These are phyloP conservation scores for Scrobipalpa atriplicella DNA, from an alignment of 2,888 invertebrate species.

Conservation along the genomic window DNA sequence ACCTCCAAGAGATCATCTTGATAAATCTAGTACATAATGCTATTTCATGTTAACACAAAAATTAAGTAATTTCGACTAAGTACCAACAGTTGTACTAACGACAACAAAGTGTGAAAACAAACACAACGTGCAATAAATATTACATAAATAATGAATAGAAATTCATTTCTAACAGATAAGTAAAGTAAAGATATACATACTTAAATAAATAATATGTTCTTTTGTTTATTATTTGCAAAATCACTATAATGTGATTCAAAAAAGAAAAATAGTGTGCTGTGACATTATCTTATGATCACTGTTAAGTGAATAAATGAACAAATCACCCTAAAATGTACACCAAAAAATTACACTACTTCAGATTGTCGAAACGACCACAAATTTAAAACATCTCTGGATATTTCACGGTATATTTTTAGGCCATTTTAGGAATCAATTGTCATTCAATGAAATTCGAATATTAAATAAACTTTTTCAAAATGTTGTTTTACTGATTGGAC, in stretches of 20 bases:
- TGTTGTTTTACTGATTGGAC: too few species aligned
- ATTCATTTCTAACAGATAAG: neutral
- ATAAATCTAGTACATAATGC: neutral
- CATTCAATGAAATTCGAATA: too few species aligned
- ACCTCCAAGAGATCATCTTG: neutral
- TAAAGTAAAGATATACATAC: neutral
- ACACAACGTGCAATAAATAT: constrained; percentile 3
- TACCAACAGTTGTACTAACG: neutral
- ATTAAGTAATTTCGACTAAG: neutral
- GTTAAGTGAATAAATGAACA: neutral
- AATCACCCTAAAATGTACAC: neutral
- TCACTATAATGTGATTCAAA: too few species aligned
- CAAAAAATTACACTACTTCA: neutral
- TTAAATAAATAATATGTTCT: too few species aligned
- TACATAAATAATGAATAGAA: neutral
- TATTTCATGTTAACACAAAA: neutral
- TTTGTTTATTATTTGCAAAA: neutral
- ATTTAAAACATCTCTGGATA: neutral
- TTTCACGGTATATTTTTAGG: constrained; percentile 13
- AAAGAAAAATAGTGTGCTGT: too few species aligned
- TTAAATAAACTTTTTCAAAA: too few species aligned
- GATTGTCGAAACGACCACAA: constrained; percentile 9
- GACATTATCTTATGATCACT: neutral
- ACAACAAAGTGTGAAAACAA: neutral
- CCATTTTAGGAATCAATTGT: neutral